Evolutionary conservation across 92 coral and sea anemone genomes (phyloP), one percentile per base, ranked within the genome.

Genomic region (Micromussa lordhowensis): DNA sequence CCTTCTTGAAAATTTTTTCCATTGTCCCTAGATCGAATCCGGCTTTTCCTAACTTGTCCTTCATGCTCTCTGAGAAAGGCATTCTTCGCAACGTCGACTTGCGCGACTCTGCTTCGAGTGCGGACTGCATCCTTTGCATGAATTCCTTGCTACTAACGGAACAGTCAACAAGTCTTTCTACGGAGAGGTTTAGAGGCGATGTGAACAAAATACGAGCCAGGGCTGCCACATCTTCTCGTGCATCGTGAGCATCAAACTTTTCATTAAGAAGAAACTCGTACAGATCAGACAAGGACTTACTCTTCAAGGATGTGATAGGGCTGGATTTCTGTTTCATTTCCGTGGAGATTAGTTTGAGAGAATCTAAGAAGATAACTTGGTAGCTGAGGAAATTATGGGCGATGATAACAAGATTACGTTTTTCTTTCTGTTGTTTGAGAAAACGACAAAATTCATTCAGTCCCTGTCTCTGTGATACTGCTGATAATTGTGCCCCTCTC

Each of bases 161-260:
- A 28, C 31, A 17, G 40, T n/a, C 40, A 51, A 68, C 28, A 35
- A 64, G 32, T 54, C 38, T 49, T 30, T 29, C 59, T 1, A 3
- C 44, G 0, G 85, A 34, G 21, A 78, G 32, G 32, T 75, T 87
- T 6, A 87, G 30, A 18, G 68, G 40, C 17, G 80, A 64, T 28
- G 61, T 1, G 34, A 77, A 86, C 29, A 78, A 36, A 19, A 87
- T 80, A 28, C 70, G 69, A 4, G 57, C 30, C 19, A 88, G 59
- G 19, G 91, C 91, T 70, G 36, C 29, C 5, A 53, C 87, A 82
- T 82, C 91, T 24, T 81, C 91, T 71, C 10, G 40, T 0, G 91
- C 91, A 68, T 82, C 91, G 35, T 88, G 91, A 1, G 87, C 91
- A 15, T 69, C 57, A 73, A 82, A 88, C 74, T 74, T 57, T 40